Percentiles rank a stretch among this genome's conserved stretches.
Evolutionary conservation across 2,888 invertebrate species (phyloP).

Genomic region (Brenthis ino): DNA sequence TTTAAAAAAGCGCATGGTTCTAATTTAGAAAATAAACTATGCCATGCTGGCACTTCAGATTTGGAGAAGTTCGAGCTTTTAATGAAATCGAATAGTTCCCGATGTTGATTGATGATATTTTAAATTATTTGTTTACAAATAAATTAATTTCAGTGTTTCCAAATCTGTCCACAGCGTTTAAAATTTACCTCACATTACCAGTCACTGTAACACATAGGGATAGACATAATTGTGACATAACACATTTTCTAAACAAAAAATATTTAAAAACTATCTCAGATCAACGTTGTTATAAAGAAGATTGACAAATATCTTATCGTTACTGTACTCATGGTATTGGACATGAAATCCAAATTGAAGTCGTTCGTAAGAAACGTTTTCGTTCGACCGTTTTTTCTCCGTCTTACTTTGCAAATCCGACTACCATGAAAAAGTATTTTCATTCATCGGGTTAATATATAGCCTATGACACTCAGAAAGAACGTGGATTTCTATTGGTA

Average conservation of each 20-base stretch:
- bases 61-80: neutral
- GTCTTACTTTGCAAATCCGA: no score
- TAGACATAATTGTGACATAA: no score
- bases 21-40: conserved; percentile 7
- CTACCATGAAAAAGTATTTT: no score
- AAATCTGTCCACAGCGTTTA: no score
- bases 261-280: conserved; percentile 4
- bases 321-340: neutral
- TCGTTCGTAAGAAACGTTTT: no score
- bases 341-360: conserved; percentile 4
- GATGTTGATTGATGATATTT: neutral
- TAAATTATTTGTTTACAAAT: neutral
- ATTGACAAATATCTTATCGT: neutral
- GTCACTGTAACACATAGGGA: neutral
- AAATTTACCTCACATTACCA: neutral
- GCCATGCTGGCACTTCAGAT: conserved; percentile 10
- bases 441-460: no score
- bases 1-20: neutral
- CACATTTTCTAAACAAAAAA: neutral
- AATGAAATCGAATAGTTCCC: conserved; percentile 14
- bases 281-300: neutral
- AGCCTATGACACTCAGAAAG: no score
- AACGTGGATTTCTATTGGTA: no score
- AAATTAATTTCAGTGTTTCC: neutral
- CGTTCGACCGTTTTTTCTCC: no score